These are phyloP conservation scores for Sthenelais limicola DNA, from an alignment of 2,888 invertebrate genomes.

Conservation along the genomic window DNA sequence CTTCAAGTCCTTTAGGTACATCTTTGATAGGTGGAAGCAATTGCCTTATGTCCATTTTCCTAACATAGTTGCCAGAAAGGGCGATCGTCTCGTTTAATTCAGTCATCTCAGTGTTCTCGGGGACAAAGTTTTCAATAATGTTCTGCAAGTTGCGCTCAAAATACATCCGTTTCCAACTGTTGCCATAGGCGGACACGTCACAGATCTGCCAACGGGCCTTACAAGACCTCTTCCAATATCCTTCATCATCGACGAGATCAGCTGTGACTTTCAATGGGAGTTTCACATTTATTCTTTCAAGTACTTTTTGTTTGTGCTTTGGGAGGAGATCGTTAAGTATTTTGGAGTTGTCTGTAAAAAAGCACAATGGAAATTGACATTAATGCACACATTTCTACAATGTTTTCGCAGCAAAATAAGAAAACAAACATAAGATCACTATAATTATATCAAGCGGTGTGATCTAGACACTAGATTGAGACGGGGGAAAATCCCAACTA, in stretches of 20 bases:
- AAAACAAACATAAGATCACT: too few relatives aligned
- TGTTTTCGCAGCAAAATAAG: too few relatives aligned
- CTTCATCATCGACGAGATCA: slow-evolving; percentile 71
- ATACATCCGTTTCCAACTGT: slow-evolving; percentile 72
- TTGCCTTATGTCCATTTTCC: slow-evolving; percentile 67
- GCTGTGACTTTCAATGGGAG: slow-evolving; percentile 72
- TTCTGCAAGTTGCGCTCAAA: slow-evolving; percentile 71
- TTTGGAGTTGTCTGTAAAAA: slow-evolving; percentile 67
- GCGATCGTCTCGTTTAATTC: slow-evolving; percentile 65
- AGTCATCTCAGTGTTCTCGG: slow-evolving; percentile 67
- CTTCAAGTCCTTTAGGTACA: slow-evolving; percentile 65
- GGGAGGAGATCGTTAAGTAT: slow-evolving; percentile 65
- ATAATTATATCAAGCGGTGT: too few relatives aligned
- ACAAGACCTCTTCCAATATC: slow-evolving; percentile 72
- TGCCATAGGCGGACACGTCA: slow-evolving; percentile 68
- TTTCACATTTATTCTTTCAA: slow-evolving; percentile 66
- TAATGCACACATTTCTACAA: too few relatives aligned
- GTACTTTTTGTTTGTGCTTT: slow-evolving; percentile 67
- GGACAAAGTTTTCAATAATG: slow-evolving; percentile 71
- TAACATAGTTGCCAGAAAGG: slow-evolving; percentile 68
- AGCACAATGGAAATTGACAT: too few relatives aligned
- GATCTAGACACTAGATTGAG: too few relatives aligned
- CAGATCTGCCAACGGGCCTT: slow-evolving; percentile 69
- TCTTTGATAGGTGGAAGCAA: slow-evolving; percentile 71
- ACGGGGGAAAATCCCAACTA: too few relatives aligned